Evolutionary conservation across 2,113 vertebrate species (phyloP).

Genomic region (Peromyscus maniculatus): DNA sequence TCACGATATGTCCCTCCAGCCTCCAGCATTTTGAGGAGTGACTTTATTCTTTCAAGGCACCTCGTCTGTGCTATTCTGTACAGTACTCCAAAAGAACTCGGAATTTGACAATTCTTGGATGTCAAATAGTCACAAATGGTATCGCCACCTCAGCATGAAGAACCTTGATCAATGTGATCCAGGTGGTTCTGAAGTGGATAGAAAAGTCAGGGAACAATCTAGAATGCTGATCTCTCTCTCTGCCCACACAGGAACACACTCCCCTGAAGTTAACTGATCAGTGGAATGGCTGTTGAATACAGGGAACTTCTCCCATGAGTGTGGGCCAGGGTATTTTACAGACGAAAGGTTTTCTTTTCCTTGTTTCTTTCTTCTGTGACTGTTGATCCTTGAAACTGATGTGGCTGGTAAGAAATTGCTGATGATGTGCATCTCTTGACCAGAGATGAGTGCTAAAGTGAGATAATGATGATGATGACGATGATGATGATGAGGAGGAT

Average conservation of each 20-base stretch:
- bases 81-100: too few relatives aligned
- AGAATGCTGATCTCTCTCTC: too few relatives aligned
- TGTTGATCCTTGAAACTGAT: not conserved
- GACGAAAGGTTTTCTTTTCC: rapidly evolving
- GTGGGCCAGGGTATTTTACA: not conserved
- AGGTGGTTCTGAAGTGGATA: too few relatives aligned
- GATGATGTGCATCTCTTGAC: not conserved
- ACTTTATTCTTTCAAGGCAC: not conserved
- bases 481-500: rapidly evolving
- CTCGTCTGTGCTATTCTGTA: not conserved
- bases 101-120: not conserved
- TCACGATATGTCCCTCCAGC: not conserved
- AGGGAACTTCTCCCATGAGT: rapidly evolving
- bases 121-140: too few relatives aligned
- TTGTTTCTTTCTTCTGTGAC: not conserved
- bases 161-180: not conserved
- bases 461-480: not conserved
- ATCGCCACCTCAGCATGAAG: rapidly evolving
- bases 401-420: rapidly evolving
- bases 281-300: not conserved
- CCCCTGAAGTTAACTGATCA: not conserved
- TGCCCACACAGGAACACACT: not conserved
- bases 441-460: not conserved
- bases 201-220: not conserved
- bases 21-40: not conserved